Evolutionary conservation across 2,113 vertebrate species (phyloP), one percentile per base, ranked within the genome.

Genomic region (Dasyornis broadbenti): DNA sequence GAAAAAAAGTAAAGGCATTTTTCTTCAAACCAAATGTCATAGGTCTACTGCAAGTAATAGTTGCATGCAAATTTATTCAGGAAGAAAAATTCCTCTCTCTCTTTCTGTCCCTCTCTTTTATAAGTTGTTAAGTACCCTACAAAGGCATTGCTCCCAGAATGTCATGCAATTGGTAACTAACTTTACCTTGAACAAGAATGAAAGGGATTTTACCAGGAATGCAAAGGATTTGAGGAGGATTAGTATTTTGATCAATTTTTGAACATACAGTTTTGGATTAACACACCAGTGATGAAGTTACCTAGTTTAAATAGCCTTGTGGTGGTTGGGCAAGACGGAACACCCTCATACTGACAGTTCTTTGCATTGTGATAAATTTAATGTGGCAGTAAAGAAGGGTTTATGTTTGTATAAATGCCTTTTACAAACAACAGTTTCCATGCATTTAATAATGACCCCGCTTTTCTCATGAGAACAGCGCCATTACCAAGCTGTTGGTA

Each of bases 361-460:
- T 97, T 97, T 98, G 96, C 80, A 40, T 97, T 85, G 95, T 96
- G 96, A 97, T 97, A 97, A 96, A 97, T 97, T 98, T 97, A 98
- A 97, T 44, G 27, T 92, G 90, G 92, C 89, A 61, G 53, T 97
- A 96, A 97, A 97, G 95, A 91, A 96, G 87, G 70, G 89, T 94
- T 97, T 94, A 91, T 2, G 0, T 94, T 96, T 95, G 82, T 90
- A 80, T 82, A 92, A 97, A 92, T 0, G 42, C 80, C 89, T 97
- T 97, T 97, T 96, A 91, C 72, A 92, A 96, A 95, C 95, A 97
- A 96, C 96, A 97, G 93, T 96, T 98, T 97, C 98, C 96, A 98
- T 97, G 89, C 94, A 96, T 91, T 98, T 97, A 97, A 96, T 98
- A 97, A 97, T 96, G 97, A 97, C 97, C 97, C 97, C 8, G 94